A percentile compares a stretch with the other conserved stretches of the same genome.
phyloP scores from a whole-genome alignment of 2,888 invertebrate genomes.

The Corbicula japonica region DNA sequence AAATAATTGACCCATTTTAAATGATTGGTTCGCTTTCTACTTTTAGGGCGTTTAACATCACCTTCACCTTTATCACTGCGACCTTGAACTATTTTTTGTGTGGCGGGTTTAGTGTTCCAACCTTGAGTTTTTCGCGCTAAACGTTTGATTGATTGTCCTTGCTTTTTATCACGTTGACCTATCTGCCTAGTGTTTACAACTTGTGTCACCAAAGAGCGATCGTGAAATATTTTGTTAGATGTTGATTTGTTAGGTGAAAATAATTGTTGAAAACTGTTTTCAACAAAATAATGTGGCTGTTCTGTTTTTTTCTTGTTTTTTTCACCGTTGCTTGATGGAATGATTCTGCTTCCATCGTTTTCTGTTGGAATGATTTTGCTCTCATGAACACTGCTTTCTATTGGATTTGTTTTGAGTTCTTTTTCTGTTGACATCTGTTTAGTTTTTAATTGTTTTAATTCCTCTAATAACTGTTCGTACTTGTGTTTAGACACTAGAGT shows the following conservation, averaged over 20 bases:
- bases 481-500: slow-evolving; percentile 19
- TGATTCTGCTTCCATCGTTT: too few species aligned
- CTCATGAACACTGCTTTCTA: neutral
- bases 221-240: neutral
- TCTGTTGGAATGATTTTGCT: neutral
- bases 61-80: too few species aligned
- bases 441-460: slow-evolving; percentile 20
- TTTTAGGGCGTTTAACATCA: too few species aligned
- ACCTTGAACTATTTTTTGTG: neutral
- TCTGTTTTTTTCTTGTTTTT: slow-evolving; percentile 2
- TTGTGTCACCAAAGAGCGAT: too few species aligned
- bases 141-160: slow-evolving; percentile 19
- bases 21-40: neutral
- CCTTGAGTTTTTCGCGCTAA: neutral
- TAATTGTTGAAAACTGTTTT: slow-evolving; percentile 30
- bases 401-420: too few species aligned
- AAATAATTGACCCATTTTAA: slow-evolving; percentile 9
- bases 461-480: slow-evolving; percentile 22
- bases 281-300: slow-evolving; percentile 14
- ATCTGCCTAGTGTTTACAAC: slow-evolving; percentile 3
- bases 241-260: neutral
- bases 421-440: too few species aligned
- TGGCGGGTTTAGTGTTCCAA: neutral
- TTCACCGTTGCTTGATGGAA: too few species aligned
- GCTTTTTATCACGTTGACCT: neutral